Evolutionary conservation across 2,797 vertebrate species (phyloP), one percentile per base, ranked within the genome.

Genomic region (Muscicapa comitata): DNA sequence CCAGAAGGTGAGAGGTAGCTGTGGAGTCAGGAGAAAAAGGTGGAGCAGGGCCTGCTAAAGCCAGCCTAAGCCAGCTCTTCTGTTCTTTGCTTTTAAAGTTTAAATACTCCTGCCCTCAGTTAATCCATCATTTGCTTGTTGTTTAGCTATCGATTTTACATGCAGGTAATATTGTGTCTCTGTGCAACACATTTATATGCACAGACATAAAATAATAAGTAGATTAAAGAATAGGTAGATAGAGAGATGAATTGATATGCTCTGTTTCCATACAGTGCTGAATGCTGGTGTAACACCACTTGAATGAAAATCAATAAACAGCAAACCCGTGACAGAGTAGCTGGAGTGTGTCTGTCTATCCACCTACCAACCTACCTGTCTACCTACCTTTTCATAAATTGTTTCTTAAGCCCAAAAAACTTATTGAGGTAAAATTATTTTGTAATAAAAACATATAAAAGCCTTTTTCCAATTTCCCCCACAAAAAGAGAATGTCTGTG

Each of bases 21-120:
- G 48, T 38, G 62, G 62, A 94, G 85, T 83, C 76, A 94, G 91
- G 35, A 57, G 37, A 87, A 47, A 85, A 81, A 86, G 82, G 93
- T 81, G 85, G 76, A 96, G 54, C 78, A 75, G 51, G 89, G 85
- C 73, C 78, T 94, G 86, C 50, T 88, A 94, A 93, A 96, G 78
- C 84, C 89, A 73, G 78, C 66, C 93, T 94, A 81, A 97, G 87
- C 55, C 82, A 96, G 21, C 24, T 75, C 82, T 70, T 91, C 87
- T 95, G 89, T 94, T 91, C 66, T 62, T 81, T 53, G 58, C 68
- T 94, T 94, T 97, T 68, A 83, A 95, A 90, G 58, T 83, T 93
- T 83, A 88, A 96, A 93, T 85, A 85, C 79, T 88, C 31, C 50
- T 91, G 61, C 62, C 45, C 68, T 92, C 68, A 68, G 58, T 72